These are phyloP conservation scores for Physella acuta DNA, from an alignment of 1,140 invertebrate species.

Conservation along the genomic window DNA sequence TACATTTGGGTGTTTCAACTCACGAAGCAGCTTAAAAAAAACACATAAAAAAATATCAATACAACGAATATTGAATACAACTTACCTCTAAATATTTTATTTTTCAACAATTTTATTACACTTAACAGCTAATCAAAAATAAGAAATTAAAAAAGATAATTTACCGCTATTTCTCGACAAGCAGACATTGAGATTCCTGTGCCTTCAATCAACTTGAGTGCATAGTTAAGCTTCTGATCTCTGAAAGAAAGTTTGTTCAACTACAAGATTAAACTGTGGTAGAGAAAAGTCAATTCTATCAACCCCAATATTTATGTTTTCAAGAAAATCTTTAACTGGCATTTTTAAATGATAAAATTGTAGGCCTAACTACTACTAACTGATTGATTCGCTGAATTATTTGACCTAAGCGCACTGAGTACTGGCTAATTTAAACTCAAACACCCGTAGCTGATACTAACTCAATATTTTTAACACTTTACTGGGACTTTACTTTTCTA, in stretches of 20 bases:
- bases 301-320: background rate
- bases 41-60: no score
- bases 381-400: no score
- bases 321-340: no score
- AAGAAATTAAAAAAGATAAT: constrained; percentile 70
- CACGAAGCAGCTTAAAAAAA: constrained; percentile 81
- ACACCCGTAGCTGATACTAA: no score
- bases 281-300: no score
- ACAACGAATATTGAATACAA: background rate
- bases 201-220: constrained; percentile 98
- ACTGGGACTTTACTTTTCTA: no score
- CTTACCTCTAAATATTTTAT: background rate
- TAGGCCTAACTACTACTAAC: no score
- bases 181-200: constrained; percentile 99
- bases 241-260: constrained; percentile 13
- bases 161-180: constrained; percentile 97
- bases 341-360: no score
- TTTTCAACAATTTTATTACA: background rate
- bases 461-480: no score
- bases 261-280: background rate
- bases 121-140: background rate
- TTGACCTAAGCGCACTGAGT: no score
- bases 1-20: constrained; percentile 97
- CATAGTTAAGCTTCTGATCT: constrained; percentile 74
- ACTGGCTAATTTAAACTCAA: no score